Base-by-base conservation (phyloP, 2,113 vertebrate species). In the Apeltes quadracus region DNA sequence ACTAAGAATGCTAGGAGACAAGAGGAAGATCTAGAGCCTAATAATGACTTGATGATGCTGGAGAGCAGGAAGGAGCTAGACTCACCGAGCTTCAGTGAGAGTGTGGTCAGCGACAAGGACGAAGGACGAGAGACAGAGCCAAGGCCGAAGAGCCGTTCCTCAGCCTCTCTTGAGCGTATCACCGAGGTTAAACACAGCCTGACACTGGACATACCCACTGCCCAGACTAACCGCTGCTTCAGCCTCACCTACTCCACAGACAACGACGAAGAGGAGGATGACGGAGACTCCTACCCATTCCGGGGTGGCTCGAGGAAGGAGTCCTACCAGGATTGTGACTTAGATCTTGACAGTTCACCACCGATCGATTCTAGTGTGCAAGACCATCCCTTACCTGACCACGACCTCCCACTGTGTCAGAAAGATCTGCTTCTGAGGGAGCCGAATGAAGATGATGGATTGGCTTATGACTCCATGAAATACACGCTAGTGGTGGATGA, bases 401-500 rank as follows among this genome's bases (percentile, higher is more conserved):
- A 78, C 67, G 0, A 91, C 87, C 89, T 69, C 77, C 85, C 81
- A 72, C 87, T 83, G 76, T 90, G 87, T 78, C 88, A 90, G 59
- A 90, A 87, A 87, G 0, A 88, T 65, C 79, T 79, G 16, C 61
- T 70, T 69, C 41, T 55, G 4, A 74, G 83, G 83, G 87, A 88
- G 3, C 86, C 79, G 4, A 92, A 80, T 11, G 82, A 94, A 87
- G 95, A 96, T 18, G 94, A 94, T 41, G 94, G 89, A n/a, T 80
- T 94, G 88, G 97, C 94, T n/a, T 99, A 99, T n/a, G 97, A 99
- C 61, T 95, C 97, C 0, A 91, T 98, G 87, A 99, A 99, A 90
- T 99, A 99, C 91, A 99, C 98, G 1, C 91, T 99, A 65, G 98
- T 99, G 81, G 98, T 99, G 83, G 98, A 99, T 8, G 98, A 99